Percentiles rank a stretch among this genome's conserved stretches.
Conservation (phyloP, 1,140 invertebrate genomes). For the Drosophila varians region DNA sequence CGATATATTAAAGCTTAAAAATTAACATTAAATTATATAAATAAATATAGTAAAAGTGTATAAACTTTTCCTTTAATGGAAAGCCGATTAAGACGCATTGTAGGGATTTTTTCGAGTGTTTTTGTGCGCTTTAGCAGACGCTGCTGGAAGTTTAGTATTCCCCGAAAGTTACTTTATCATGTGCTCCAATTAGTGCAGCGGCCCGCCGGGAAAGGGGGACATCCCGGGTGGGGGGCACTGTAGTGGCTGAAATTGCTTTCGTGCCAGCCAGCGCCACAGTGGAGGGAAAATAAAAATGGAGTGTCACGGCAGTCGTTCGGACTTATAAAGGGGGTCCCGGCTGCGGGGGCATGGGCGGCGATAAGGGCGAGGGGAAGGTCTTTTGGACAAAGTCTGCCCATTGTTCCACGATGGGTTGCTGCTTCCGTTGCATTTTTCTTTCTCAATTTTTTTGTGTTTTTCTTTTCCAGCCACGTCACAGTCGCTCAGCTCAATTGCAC, state of each 20-base stretch:
- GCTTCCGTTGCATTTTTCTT: conserved; percentile 58
- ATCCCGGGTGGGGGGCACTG: neutral
- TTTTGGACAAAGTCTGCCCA: conserved; percentile 57
- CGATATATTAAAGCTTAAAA: no score
- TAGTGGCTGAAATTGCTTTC: conserved; percentile 55
- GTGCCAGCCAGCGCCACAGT: conserved; percentile 62
- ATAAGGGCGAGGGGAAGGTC: conserved; percentile 10
- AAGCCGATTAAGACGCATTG: neutral
- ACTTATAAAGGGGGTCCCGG: neutral
- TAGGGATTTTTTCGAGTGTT: neutral
- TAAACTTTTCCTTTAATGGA: neutral
- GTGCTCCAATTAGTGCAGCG: conserved; percentile 73
- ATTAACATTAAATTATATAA: no score
- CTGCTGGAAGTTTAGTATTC: conserved; percentile 37
- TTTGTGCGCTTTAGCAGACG: conserved; percentile 36
- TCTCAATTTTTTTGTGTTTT: neutral
- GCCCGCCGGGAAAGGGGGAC: neutral
- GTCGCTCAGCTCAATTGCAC: conserved; percentile 9
- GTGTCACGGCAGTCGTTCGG: conserved; percentile 66
- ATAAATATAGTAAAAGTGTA: no score
- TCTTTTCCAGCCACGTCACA: conserved; percentile 9
- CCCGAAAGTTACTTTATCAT: conserved; percentile 78
- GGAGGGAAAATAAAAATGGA: conserved; percentile 75
- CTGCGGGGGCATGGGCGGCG: neutral
- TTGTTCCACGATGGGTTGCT: conserved; percentile 68